Conservation (phyloP, 1,140 invertebrate species). For the Protaetia brevitarsis region DNA sequence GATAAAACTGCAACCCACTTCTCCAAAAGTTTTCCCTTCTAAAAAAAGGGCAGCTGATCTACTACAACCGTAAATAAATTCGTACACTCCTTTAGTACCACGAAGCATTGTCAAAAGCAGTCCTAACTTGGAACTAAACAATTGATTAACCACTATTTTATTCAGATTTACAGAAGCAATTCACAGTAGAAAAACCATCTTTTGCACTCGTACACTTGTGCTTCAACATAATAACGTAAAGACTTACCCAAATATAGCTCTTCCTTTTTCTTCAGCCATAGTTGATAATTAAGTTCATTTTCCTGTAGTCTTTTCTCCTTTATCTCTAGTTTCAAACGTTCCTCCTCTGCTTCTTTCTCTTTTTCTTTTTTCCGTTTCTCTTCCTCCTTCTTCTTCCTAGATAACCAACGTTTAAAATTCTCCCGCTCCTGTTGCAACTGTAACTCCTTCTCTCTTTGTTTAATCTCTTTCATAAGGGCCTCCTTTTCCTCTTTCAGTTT, state of each 20-base stretch:
- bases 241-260: conserved; percentile 53
- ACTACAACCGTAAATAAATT: too few species aligned
- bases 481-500: conserved; percentile 32
- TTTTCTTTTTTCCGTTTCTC: conserved; percentile 42
- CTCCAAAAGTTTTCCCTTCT: too few species aligned
- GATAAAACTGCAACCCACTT: too few species aligned
- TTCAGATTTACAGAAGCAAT: not conserved
- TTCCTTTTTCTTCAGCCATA: conserved; percentile 55
- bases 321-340: conserved; percentile 40
- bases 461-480: conserved; percentile 25
- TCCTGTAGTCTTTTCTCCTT: conserved; percentile 47
- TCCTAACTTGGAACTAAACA: too few species aligned
- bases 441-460: conserved; percentile 33
- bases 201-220: not conserved
- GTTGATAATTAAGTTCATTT: conserved; percentile 51
- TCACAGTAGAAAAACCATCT: not conserved
- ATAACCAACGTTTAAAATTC: conserved; percentile 43
- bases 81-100: too few species aligned
- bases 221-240: not conserved
- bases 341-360: conserved; percentile 34
- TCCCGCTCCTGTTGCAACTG: conserved; percentile 36
- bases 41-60: too few species aligned
- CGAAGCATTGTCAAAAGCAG: too few species aligned
- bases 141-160: not conserved
- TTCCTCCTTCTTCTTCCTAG: conserved; percentile 40